Evolutionary conservation across 1,140 invertebrate genomes (phyloP).

Genomic region (Megalonaias nervosa): DNA sequence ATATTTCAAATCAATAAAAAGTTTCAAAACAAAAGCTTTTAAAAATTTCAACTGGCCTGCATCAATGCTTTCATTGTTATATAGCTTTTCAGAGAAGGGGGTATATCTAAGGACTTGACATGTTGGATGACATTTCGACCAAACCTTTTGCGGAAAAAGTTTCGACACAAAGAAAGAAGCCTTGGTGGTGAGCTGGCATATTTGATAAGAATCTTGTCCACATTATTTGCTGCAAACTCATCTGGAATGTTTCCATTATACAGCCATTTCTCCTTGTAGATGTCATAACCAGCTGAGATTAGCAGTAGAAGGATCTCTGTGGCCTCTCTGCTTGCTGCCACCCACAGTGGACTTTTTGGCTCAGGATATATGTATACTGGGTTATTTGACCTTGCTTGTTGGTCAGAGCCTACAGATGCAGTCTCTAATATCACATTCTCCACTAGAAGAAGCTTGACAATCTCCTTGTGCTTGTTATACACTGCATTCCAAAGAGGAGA

Average conservation of each 20-base stretch:
- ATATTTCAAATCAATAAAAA: no score
- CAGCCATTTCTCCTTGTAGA: slow-evolving; percentile 54
- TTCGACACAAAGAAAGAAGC: slow-evolving; percentile 49
- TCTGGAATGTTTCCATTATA: slow-evolving; percentile 28
- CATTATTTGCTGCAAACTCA: slow-evolving; percentile 17
- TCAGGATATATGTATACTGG: slow-evolving; percentile 40
- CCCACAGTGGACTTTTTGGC: slow-evolving; percentile 51
- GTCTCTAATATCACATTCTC: slow-evolving; percentile 56
- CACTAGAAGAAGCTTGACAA: slow-evolving; percentile 52
- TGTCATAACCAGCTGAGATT: slow-evolving; percentile 53
- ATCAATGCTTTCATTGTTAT: slow-evolving; percentile 44
- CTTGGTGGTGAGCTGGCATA: slow-evolving; percentile 42
- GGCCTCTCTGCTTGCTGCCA: slow-evolving; percentile 41
- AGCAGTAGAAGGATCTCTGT: slow-evolving; percentile 44
- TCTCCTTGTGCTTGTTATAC: slow-evolving; percentile 40
- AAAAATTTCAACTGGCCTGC: not conserved
- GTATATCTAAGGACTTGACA: slow-evolving; percentile 49
- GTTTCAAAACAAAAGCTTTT: no score
- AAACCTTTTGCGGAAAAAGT: slow-evolving; percentile 43
- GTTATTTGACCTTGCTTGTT: slow-evolving; percentile 47
- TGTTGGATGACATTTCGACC: slow-evolving; percentile 30
- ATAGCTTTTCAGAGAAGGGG: slow-evolving; percentile 50
- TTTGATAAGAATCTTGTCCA: slow-evolving; percentile 36
- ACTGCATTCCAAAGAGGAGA: slow-evolving; percentile 65
- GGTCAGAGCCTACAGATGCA: slow-evolving; percentile 49